Evolutionary conservation across 2,797 vertebrate genomes (phyloP).

Genomic region (Schizopygopsis pylzovi): DNA sequence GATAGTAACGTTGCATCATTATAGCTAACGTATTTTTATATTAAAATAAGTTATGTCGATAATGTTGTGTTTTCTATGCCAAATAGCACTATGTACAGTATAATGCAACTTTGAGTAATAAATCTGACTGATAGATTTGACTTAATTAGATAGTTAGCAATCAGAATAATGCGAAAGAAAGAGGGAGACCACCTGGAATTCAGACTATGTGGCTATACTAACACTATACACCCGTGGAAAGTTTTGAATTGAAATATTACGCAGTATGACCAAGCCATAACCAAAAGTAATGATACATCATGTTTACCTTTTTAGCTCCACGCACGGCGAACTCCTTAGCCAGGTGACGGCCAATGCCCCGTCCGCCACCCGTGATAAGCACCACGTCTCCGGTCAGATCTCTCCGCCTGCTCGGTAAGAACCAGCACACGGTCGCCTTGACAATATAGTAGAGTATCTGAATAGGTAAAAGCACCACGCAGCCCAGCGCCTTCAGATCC

Average conservation of each 20-base stretch:
- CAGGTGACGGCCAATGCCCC: constrained; percentile 95
- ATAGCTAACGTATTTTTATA: not conserved
- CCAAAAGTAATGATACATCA: not conserved
- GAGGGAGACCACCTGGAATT: not conserved
- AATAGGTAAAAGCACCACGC: constrained; percentile 84
- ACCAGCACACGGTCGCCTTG: constrained; percentile 77
- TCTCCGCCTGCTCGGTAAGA: constrained; percentile 83
- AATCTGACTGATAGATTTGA: not conserved
- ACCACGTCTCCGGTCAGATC: constrained; percentile 88
- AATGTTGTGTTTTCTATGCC: not conserved
- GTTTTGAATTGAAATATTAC: not conserved
- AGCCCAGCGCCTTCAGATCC: constrained; percentile 85
- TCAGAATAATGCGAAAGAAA: not conserved
- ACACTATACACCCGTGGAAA: not conserved
- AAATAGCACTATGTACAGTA: not conserved
- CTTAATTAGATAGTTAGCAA: not conserved
- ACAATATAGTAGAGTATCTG: constrained; percentile 83
- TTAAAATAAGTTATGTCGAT: not conserved
- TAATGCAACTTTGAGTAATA: not conserved
- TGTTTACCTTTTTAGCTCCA: constrained; percentile 90
- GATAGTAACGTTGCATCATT: not conserved
- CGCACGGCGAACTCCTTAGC: constrained; percentile 90
- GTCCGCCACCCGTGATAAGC: constrained; percentile 94
- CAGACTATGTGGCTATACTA: not conserved
- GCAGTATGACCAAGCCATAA: not conserved